Base-by-base conservation (phyloP, 2,113 vertebrate species). In the Silurus glanis region DNA sequence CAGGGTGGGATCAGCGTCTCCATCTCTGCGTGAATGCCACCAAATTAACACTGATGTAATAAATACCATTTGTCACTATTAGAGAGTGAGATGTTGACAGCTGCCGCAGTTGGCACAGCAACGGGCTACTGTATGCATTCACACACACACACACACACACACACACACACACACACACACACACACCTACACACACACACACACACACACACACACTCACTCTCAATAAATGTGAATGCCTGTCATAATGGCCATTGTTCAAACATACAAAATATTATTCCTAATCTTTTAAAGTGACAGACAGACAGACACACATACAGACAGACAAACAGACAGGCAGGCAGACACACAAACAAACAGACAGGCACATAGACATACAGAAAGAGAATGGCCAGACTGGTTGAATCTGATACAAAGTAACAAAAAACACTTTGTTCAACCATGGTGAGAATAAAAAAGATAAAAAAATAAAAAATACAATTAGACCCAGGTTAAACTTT, bases 21-120 rank as follows among this genome's bases (percentile, higher is more conserved):
- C 94, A 95, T 97, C 95, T 95, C 95, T 94, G 93, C 94, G 95
- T 19, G 17, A 74, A 96, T 95, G 92, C 86, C 92, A 94, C 94
- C 94, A 95, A 97, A 97, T 97, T 96, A 97, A 96, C 95, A 94
- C 95, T 96, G 96, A 96, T 97, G 96, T 97, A 96, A 95, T 97
- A 97, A 97, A 96, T 94, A 94, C 95, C 95, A 96, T 98, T 96
- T 96, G 96, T 98, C 97, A 97, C 96, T 90, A 94, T 96, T 95
- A 96, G 53, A 85, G 94, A 93, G 90, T 92, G 94, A 96, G 95
- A 96, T 96, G 96, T 96, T 97, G 96, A 96, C 96, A 96, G 96
- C 76, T 92, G 88, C 93, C 90, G 91, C 88, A 45, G 95, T 98
- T 95, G 95, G 96, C 85, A 82, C 93, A 95, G 95, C 92, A 96